These are phyloP conservation scores for Emys orbicularis DNA, from an alignment of 2,797 vertebrate species.

Conservation along the genomic window DNA sequence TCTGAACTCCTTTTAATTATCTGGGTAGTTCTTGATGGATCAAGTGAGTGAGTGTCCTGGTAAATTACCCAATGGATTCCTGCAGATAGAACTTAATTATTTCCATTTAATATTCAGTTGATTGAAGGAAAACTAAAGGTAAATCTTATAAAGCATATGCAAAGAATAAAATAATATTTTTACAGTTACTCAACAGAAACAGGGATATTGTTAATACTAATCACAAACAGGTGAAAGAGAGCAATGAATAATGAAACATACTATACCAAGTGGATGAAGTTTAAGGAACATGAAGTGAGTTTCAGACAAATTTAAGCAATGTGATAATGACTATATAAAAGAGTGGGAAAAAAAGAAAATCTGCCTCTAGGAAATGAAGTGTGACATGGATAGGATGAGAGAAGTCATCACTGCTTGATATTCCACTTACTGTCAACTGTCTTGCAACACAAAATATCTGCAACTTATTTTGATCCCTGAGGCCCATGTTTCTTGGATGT, in stretches of 20 bases:
- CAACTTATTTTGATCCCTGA: not conserved
- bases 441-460: not conserved
- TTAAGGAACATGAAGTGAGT: not conserved
- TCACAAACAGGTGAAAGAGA: not conserved
- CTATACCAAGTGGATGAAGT: not conserved
- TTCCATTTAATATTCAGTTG: not conserved
- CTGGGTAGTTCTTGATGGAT: not conserved
- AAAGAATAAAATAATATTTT: not conserved
- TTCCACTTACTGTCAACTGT: not conserved
- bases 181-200: not conserved
- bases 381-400: not conserved
- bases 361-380: not conserved
- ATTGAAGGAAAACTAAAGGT: not conserved
- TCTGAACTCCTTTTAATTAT: not conserved
- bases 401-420: not conserved
- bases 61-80: not conserved
- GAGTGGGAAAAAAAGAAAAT: not conserved
- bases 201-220: not conserved
- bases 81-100: not conserved
- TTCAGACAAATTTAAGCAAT: slow-evolving; percentile 3
- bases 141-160: not conserved
- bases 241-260: not conserved
- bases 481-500: not conserved
- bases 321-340: not conserved
- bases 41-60: not conserved